Conservation (phyloP, 2,888 invertebrate genomes). For the Xestia rhomboidea region DNA sequence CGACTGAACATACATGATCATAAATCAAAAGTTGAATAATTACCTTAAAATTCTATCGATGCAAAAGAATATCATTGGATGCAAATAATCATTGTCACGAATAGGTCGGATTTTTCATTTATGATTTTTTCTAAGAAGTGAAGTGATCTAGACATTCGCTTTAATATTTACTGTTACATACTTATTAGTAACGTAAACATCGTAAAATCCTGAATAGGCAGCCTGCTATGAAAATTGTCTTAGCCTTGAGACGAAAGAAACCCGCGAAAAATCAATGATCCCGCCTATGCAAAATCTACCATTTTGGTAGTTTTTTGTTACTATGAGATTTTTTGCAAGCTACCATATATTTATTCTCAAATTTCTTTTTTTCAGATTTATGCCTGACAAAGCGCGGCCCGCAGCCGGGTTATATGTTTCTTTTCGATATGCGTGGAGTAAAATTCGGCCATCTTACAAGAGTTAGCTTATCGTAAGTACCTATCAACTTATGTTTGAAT, state of each 20-base stretch:
- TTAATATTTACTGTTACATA: not conserved
- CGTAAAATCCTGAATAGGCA: conserved; percentile 14
- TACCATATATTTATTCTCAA: not conserved
- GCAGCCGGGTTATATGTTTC: conserved; percentile 91
- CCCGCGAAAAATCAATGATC: conserved; percentile 51
- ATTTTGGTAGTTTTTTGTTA: conserved; percentile 34
- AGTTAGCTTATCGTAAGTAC: conserved; percentile 89
- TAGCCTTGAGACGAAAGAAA: conserved; percentile 29
- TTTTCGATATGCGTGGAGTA: conserved; percentile 93
- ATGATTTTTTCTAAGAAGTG: not conserved
- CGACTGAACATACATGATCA: too few species aligned
- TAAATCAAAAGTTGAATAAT: too few species aligned
- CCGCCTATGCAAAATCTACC: conserved; percentile 43
- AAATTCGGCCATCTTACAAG: conserved; percentile 91
- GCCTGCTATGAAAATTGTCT: not conserved
- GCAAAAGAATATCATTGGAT: too few species aligned
- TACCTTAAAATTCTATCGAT: too few species aligned
- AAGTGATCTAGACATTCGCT: not conserved
- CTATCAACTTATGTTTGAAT: not conserved
- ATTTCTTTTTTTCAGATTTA: conserved; percentile 85
- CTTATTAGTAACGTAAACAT: conserved; percentile 19
- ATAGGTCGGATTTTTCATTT: not conserved
- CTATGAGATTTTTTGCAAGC: not conserved
- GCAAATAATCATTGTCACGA: too few species aligned
- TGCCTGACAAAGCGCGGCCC: conserved; percentile 91